Base-by-base conservation (phyloP, 2,888 invertebrate genomes). In the Campaea margaritaria region DNA sequence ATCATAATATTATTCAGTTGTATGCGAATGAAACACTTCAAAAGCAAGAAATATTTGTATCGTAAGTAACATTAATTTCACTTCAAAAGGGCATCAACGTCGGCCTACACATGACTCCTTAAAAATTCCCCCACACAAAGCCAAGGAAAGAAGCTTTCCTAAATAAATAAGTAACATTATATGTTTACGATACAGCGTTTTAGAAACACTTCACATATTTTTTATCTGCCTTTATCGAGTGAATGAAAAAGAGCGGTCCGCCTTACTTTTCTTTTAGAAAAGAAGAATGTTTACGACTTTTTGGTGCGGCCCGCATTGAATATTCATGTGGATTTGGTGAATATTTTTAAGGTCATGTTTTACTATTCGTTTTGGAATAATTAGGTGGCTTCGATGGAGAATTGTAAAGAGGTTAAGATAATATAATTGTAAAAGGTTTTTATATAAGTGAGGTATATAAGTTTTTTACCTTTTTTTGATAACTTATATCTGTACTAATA, bases 51-150 rank as follows among this genome's bases (percentile, higher is more conserved):
- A 72, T 70, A 59, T 69, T 64, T 68, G 73, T 63, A 62, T 65
- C 61, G 69, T 74, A 3, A 21, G n/a, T 21, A 72, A 75, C 81
- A 81, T 79, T 79, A 79, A 79, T 73, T 74, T 67, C 69, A 77
- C 79, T 80, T 80, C 80, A 81, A 83, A 82, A 75, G 76, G 68
- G 64, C 74, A 75, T 79, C 74, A 77, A 78, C 65, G 73, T 47
- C 56, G 61, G 56, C 55, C 64, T 64, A 65, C 54, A 68, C 63
- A 68, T 62, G 70, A 77, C 69, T 76, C 70, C 67, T 70, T 70
- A 70, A 74, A 76, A 73, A 64, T 64, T 71, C 56, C 61, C 27
- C 53, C 36, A 43, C 58, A 65, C 59, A 72, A 74, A 69, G 68
- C 70, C 52, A 62, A 65, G 68, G 70, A 72, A 64, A 69, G 66